Evolutionary conservation across 2,888 invertebrate genomes (phyloP), one percentile per base, ranked within the genome.

Genomic region (Chouioia cunea): DNA sequence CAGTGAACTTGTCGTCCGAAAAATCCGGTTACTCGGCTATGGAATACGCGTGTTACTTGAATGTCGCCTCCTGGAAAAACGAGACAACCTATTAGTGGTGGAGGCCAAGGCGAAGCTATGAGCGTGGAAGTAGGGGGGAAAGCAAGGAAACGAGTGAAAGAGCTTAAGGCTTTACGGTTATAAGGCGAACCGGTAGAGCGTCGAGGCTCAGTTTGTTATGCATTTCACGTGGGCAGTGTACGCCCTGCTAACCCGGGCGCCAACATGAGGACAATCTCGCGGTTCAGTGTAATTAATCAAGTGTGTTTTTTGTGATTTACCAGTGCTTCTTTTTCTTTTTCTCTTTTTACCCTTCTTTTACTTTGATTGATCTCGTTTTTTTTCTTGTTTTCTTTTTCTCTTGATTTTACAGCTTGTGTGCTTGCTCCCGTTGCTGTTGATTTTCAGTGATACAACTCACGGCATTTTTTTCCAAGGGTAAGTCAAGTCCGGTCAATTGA

Each of bases 151-250:
- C 23, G 36, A 27, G 47, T 46, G 57, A 22, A 47, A 57, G 46
- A 62, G 52, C 10, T n/a, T n/a, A 43, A 44, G 56, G 57, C 12
- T 59, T 22, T 43, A 71, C 73, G 73, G 76, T 79, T 82, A 82
- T 82, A 82, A 82, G 77, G 77, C 62, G 77, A 77, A 78, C 76
- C 77, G 72, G 75, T 75, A 75, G 73, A 72, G 65, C 70, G 58
- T 73, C 71, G 66, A 73, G 77, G 76, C 80, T 79, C 80, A 82
- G 82, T 79, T 76, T 76, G 78, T 80, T 80, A 80, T 79, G 80
- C 76, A 78, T 79, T 78, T 76, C 77, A 74, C 75, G 77, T 68
- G 75, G 74, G 73, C 73, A 77, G 73, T 74, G 76, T 62, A 73
- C 67, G 74, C 74, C 71, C 75, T 44, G 70, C 57, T 59, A 70